Conservation (phyloP, 2,797 vertebrate species). For the Artibeus jamaicensis region DNA sequence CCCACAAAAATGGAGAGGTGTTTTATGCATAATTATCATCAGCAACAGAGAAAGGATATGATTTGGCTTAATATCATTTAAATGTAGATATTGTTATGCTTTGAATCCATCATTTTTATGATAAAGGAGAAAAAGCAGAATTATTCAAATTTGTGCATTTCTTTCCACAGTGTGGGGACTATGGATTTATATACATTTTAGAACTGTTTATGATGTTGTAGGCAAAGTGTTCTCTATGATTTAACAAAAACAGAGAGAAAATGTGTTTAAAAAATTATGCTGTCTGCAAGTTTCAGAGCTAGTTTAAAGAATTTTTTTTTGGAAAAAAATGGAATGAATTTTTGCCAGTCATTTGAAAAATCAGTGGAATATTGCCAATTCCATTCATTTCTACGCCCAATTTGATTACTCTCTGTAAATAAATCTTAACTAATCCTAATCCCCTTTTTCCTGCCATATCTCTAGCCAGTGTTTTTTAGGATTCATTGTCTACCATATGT, state of each 20-base stretch:
- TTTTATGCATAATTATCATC: conserved; percentile 63
- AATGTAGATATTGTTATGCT: conserved; percentile 58
- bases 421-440: conserved; percentile 65
- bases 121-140: neutral
- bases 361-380: neutral
- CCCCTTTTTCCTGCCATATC: conserved; percentile 61
- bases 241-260: conserved; percentile 51
- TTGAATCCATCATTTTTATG: conserved; percentile 49
- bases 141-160: conserved; percentile 47
- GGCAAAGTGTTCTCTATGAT: neutral
- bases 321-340: neutral
- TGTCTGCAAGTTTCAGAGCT: neutral
- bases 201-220: neutral
- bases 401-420: conserved; percentile 58
- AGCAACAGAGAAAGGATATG: conserved; percentile 46
- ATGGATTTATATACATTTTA: conserved; percentile 34
- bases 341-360: conserved; percentile 34
- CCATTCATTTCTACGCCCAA: conserved; percentile 12
- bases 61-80: conserved; percentile 47
- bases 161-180: neutral
- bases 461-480: conserved; percentile 59
- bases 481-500: conserved; percentile 72
- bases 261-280: conserved; percentile 2
- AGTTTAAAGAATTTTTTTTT: neutral
- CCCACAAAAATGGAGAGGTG: conserved; percentile 32